Evolutionary conservation across 2,797 vertebrate genomes (phyloP).

Genomic region (Notamacropus eugenii): DNA sequence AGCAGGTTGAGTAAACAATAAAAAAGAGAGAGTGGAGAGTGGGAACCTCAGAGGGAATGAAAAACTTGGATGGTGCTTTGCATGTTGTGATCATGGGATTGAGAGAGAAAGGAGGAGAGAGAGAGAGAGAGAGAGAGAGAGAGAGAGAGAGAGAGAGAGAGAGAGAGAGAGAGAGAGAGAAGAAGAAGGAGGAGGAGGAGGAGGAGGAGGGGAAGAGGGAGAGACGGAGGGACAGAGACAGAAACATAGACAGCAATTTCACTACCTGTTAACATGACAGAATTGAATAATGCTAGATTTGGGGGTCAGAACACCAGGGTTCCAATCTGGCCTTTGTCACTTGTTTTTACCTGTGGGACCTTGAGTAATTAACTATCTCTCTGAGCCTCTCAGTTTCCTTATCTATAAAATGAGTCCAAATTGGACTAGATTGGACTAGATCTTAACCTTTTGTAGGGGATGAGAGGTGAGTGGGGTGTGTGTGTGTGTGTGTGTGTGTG

Average conservation of each 20-base stretch:
- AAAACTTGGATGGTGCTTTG: slow-evolving; percentile 66
- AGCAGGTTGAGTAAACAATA: slow-evolving; percentile 56
- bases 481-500: not conserved
- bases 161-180: rapidly evolving
- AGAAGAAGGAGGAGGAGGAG: no score
- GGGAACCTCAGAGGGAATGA: slow-evolving; percentile 62
- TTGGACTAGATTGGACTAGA: not conserved
- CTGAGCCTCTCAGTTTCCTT: not conserved
- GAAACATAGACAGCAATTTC: not conserved
- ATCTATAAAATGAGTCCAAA: not conserved
- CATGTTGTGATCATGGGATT: slow-evolving; percentile 25
- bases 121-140: no score
- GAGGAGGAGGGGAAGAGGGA: rapidly evolving
- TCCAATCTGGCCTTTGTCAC: not conserved
- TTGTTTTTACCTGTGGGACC: not conserved
- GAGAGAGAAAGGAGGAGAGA: not conserved
- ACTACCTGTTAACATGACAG: not conserved
- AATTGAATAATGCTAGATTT: not conserved
- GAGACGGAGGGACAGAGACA: not conserved
- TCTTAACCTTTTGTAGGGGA: not conserved
- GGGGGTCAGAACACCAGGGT: not conserved
- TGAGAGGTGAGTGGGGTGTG: no score
- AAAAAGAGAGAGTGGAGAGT: slow-evolving; percentile 33
- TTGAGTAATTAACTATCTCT: not conserved
- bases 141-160: no score